Conservation (phyloP, 2,888 invertebrate genomes). For the Noctua comes region DNA sequence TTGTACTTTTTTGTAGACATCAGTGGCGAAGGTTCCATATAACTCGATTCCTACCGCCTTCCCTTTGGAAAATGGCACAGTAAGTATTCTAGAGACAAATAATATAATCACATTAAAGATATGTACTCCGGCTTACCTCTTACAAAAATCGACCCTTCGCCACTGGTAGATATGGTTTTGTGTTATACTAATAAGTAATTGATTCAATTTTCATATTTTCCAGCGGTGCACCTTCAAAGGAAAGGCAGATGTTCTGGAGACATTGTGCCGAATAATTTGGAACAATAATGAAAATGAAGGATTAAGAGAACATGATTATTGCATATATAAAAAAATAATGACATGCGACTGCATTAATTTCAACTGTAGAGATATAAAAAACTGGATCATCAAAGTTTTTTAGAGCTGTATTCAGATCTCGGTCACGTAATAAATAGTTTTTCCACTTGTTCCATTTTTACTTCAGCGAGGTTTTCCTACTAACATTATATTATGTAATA, state of each 20-base stretch:
- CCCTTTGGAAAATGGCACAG: too few relatives aligned
- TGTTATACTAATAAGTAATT: neutral
- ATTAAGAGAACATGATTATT: constrained; percentile 10
- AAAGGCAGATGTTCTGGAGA: constrained; percentile 47
- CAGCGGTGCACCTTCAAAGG: constrained; percentile 46
- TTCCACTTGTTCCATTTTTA: constrained; percentile 54
- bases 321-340: constrained; percentile 18
- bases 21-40: too few relatives aligned
- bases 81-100: too few relatives aligned
- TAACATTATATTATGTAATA: constrained; percentile 30
- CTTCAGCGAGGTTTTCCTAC: constrained; percentile 41
- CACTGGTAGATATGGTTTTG: neutral
- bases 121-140: too few relatives aligned
- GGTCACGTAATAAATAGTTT: constrained; percentile 62
- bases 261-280: constrained; percentile 19
- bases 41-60: too few relatives aligned
- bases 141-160: too few relatives aligned
- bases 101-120: too few relatives aligned
- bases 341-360: constrained; percentile 1
- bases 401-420: constrained; percentile 48
- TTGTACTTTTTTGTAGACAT: too few relatives aligned
- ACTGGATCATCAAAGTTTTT: constrained; percentile 38
- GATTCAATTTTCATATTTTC: constrained; percentile 25
- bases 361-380: constrained; percentile 21
- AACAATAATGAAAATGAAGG: neutral